Base-by-base conservation (phyloP, 2,888 invertebrate species). In the Catotricha subobsoleta region DNA sequence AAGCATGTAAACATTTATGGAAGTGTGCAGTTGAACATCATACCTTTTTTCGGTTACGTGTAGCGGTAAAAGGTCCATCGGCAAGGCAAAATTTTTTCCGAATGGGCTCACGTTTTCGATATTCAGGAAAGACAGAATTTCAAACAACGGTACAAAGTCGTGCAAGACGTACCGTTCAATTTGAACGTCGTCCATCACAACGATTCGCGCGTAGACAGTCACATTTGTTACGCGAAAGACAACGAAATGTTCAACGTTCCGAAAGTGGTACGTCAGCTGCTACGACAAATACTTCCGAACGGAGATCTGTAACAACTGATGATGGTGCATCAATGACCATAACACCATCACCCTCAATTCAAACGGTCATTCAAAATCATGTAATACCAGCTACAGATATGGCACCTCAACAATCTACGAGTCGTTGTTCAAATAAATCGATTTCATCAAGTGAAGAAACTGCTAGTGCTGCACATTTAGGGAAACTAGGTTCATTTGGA, bases 1-100 rank as follows among this genome's bases (percentile, higher is more conserved):
- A 95, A 61, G 95, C 97, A 2, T 94, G 95, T 60, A 99, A 99
- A 62, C 98, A 99, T 66, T 68, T 99, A 48, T 99, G 98, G 98
- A 99, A 99, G 65, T 98, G 98, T 69, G 97, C 97, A 20, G 88
- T 99, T 1, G 98, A 99, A 64, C 94, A 98, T 67, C 98, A 99
- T 67, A 88, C 95, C 2, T 99, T 99, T 69, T 43, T 43, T 29
- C 39, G 98, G 47, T 69, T 98, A 41, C 76, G 87, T 48, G 86
- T 83, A 27, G 84, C 88, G 1, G 80, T 84, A 1, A 88, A 88
- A 60, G 82, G 84, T 2, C 83, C 86, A 3, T 82, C 81, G 21
- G 83, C 84, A 0, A 71, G 90, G 18, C 94, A 92, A 59, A 92
- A 90, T 66, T 95, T 98, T 68, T 92, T 98, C 66, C 72, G 98